Evolutionary conservation across 37 sponge, comb jelly and placozoan species (phyloP).

Genomic region (Haliclona indistincta): DNA sequence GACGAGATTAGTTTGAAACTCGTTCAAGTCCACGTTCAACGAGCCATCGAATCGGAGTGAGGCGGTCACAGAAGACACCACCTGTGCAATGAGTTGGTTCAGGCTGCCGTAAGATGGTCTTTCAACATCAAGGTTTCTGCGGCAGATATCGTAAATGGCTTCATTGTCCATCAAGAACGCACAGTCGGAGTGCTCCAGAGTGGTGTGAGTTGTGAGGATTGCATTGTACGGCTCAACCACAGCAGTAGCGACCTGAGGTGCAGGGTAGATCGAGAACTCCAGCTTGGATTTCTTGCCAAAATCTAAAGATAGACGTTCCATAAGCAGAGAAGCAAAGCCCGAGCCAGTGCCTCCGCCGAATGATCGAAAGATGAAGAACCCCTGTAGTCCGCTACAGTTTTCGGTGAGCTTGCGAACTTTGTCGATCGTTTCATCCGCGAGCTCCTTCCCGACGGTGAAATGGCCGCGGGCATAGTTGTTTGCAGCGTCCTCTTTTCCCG

Average conservation of each 20-base stretch:
- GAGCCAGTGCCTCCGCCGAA: conserved; percentile 94
- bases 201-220: conserved; percentile 91
- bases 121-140: conserved; percentile 81
- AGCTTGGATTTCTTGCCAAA: conserved; percentile 91
- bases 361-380: conserved; percentile 88
- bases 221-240: conserved; percentile 97
- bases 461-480: conserved; percentile 97
- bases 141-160: conserved; percentile 93
- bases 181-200: conserved; percentile 93
- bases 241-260: conserved; percentile 89
- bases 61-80: conserved; percentile 93
- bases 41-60: conserved; percentile 95
- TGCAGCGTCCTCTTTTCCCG: conserved; percentile 97
- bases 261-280: conserved; percentile 90
- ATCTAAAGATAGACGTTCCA: conserved; percentile 88
- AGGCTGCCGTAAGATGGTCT: conserved; percentile 86
- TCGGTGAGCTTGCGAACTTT: conserved; percentile 85
- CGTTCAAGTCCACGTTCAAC: conserved; percentile 94
- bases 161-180: conserved; percentile 98
- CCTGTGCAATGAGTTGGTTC: conserved; percentile 85
- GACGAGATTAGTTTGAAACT: conserved; percentile 97
- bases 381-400: conserved; percentile 86
- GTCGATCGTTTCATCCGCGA: conserved; percentile 77
- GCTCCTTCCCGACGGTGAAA: conserved; percentile 92
- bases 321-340: conserved; percentile 84